Percentiles rank a stretch among this genome's conserved stretches.
These are phyloP conservation scores for Achatina immaculata DNA, from an alignment of 1,140 invertebrate species.

Conservation along the genomic window DNA sequence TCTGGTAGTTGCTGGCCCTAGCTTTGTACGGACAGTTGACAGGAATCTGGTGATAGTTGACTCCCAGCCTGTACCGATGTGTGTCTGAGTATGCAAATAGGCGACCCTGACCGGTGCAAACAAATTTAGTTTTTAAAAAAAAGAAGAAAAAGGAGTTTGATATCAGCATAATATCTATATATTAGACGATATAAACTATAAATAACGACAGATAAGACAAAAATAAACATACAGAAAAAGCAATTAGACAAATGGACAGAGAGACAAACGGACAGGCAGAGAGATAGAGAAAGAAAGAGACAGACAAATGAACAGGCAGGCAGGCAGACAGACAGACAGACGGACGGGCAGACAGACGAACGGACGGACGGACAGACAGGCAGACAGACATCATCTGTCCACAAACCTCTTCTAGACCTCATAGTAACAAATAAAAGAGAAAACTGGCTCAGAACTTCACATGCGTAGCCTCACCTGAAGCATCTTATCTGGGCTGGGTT, in stretches of 20 bases:
- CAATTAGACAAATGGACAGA: neutral
- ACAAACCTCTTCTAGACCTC: neutral
- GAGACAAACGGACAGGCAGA: neutral
- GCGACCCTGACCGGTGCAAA: conserved; percentile 79
- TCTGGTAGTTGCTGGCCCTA: conserved; percentile 82
- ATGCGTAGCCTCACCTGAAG: conserved; percentile 72
- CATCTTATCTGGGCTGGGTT: conserved; percentile 89
- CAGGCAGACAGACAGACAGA: neutral
- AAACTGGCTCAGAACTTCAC: neutral
- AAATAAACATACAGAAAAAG: neutral
- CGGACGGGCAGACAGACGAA: neutral
- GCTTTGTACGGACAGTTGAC: conserved; percentile 89
- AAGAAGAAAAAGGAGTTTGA: neutral
- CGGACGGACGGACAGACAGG: neutral
- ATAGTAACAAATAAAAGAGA: neutral
- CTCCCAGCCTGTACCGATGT: conserved; percentile 91
- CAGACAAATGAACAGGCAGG: neutral
- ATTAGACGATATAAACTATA: neutral
- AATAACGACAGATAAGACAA: neutral
- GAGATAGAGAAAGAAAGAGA: too few species aligned
- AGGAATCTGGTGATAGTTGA: conserved; percentile 92
- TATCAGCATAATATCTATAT: neutral
- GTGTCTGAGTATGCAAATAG: conserved; percentile 96
- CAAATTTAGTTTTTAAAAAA: too few species aligned
- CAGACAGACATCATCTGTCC: too few species aligned